Conservation (phyloP, 2,113 vertebrate genomes). For the Ciconia maguari region DNA sequence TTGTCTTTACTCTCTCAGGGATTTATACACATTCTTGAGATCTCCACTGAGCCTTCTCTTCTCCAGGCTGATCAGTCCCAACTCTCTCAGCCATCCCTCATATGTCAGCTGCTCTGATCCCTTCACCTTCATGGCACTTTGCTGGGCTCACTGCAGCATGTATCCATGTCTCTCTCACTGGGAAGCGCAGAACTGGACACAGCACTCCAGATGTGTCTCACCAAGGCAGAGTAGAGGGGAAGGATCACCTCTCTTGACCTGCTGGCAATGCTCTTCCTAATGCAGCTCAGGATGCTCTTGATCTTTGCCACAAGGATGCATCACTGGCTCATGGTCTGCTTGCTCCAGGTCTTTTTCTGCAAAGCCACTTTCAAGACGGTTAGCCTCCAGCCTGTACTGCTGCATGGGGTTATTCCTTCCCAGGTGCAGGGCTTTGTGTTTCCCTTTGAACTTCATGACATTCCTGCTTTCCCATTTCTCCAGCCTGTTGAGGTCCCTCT, state of each 20-base stretch:
- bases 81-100: neutral
- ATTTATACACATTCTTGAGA: neutral
- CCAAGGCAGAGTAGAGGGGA: neutral
- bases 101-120: neutral
- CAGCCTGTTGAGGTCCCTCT: neutral
- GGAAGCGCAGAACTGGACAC: neutral
- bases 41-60: neutral
- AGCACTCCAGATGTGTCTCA: neutral
- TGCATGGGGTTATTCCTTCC: neutral
- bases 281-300: neutral
- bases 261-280: neutral
- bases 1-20: neutral
- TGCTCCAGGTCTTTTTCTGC: neutral
- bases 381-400: neutral
- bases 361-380: neutral
- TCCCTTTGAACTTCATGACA: neutral
- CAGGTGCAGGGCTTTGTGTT: neutral
- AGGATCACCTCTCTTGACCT: neutral
- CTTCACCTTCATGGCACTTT: neutral
- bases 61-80: neutral
- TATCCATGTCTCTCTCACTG: neutral
- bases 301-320: too few species aligned
- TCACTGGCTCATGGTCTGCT: neutral
- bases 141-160: too few species aligned
- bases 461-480: neutral